Conservation (phyloP, 1,140 invertebrate genomes). For the Neodiprion fabricii region DNA sequence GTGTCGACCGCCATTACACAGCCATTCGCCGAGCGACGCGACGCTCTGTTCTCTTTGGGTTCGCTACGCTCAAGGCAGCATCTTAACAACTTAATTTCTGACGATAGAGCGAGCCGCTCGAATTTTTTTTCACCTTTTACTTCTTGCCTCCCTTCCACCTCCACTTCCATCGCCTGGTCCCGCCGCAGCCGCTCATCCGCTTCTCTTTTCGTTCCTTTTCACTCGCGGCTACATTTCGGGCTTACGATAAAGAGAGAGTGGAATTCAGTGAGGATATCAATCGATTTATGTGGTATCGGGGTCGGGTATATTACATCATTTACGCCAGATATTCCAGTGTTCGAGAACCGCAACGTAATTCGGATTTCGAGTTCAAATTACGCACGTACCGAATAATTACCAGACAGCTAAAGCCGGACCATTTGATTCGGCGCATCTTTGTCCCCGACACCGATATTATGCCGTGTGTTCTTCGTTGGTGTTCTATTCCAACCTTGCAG, state of each 20-base stretch:
- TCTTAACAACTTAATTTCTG: slow-evolving; percentile 46
- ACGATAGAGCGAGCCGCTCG: slow-evolving; percentile 29
- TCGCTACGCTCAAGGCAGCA: slow-evolving; percentile 38
- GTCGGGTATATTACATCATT: background rate
- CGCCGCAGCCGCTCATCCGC: background rate
- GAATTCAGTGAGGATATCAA: too few species aligned
- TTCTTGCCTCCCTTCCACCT: slow-evolving; percentile 14
- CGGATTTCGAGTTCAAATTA: too few species aligned
- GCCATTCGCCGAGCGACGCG: background rate
- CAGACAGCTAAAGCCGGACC: background rate
- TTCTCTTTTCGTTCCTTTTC: background rate
- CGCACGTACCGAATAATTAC: too few species aligned
- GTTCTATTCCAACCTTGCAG: slow-evolving; percentile 13
- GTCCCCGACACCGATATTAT: background rate
- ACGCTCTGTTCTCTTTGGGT: slow-evolving; percentile 30
- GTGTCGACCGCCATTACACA: slow-evolving; percentile 33
- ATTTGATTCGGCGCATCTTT: background rate
- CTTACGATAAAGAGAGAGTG: too few species aligned
- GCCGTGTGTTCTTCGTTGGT: slow-evolving; percentile 7
- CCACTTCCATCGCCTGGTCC: background rate
- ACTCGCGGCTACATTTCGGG: background rate
- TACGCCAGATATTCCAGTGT: too few species aligned
- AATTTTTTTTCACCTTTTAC: slow-evolving; percentile 14
- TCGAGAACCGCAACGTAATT: too few species aligned
- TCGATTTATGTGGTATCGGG: too few species aligned